Conservation (phyloP, 92 coral and sea anemone species). For the Diadumene lineata region DNA sequence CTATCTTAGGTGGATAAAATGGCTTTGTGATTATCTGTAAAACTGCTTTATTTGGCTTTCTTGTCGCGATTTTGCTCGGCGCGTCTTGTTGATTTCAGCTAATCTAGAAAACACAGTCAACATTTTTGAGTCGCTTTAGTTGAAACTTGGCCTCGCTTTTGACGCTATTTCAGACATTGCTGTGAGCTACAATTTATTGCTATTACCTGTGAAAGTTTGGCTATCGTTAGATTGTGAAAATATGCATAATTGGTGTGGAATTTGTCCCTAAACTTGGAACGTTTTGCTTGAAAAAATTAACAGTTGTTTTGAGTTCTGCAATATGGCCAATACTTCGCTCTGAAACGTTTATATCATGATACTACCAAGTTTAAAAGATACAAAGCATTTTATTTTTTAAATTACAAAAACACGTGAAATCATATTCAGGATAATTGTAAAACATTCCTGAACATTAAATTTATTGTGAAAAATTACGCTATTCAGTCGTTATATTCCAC, state of each 20-base stretch:
- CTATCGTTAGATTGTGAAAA: neutral
- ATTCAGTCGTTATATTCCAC: neutral
- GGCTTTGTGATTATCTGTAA: neutral
- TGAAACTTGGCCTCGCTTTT: neutral
- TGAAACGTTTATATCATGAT: neutral
- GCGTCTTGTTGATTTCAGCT: slow-evolving; percentile 4
- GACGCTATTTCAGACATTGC: neutral
- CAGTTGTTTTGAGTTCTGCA: neutral
- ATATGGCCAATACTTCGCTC: neutral
- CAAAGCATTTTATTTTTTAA: neutral
- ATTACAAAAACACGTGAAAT: neutral
- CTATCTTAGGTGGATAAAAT: neutral
- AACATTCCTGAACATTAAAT: neutral
- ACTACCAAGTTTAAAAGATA: neutral
- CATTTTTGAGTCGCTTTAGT: neutral
- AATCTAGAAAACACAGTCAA: neutral
- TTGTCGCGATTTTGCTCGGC: no score
- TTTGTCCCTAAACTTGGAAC: neutral
- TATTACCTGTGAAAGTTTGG: neutral
- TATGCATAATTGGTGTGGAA: neutral
- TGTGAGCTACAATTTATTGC: neutral
- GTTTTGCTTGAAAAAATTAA: neutral
- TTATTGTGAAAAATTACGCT: neutral
- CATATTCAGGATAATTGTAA: neutral
- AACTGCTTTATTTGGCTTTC: neutral